A percentile compares a stretch with the other conserved stretches of the same genome.
These are phyloP conservation scores for Dipodomys merriami DNA, from an alignment of 2,113 vertebrate species.

Conservation along the genomic window DNA sequence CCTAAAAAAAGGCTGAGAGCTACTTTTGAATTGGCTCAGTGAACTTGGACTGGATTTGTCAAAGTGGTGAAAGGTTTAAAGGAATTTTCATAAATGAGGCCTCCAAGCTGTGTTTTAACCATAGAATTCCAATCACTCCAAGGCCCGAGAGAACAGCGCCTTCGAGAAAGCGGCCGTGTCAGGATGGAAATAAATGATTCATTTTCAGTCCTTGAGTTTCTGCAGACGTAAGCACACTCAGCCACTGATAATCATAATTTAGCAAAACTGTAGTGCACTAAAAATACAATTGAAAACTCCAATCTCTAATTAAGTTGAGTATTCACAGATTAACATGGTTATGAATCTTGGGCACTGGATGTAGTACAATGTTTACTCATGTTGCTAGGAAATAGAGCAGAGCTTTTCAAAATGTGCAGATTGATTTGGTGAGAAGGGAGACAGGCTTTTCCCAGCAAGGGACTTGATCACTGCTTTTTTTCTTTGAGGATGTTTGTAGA, in stretches of 20 bases:
- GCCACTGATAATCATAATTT: conserved; percentile 73
- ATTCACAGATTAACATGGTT: conserved; percentile 74
- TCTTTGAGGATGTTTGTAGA: conserved; percentile 39
- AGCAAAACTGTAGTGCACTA: conserved; percentile 57
- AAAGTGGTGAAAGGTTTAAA: conserved; percentile 79
- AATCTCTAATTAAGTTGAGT: conserved; percentile 72
- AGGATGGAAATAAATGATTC: conserved; percentile 77
- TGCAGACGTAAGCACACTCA: conserved; percentile 78
- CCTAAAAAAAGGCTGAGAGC: conserved; percentile 75
- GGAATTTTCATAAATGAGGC: conserved; percentile 80
- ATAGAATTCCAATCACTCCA: conserved; percentile 56
- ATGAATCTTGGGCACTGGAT: conserved; percentile 59
- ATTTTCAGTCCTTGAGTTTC: conserved; percentile 65
- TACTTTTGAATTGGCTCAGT: conserved; percentile 80
- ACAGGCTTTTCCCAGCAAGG: conserved; percentile 45
- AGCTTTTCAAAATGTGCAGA: conserved; percentile 61
- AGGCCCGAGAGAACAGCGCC: background rate
- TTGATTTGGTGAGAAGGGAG: conserved; percentile 67
- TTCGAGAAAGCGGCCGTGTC: conserved; percentile 59
- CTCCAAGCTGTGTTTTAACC: conserved; percentile 71
- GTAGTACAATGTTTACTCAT: conserved; percentile 76
- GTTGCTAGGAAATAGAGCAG: conserved; percentile 81
- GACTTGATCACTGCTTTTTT: conserved; percentile 42
- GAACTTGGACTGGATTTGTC: conserved; percentile 79
- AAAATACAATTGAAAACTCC: conserved; percentile 72